These are phyloP conservation scores for Grammomys dolichurus DNA, from an alignment of 2,113 vertebrate species.

Conservation along the genomic window DNA sequence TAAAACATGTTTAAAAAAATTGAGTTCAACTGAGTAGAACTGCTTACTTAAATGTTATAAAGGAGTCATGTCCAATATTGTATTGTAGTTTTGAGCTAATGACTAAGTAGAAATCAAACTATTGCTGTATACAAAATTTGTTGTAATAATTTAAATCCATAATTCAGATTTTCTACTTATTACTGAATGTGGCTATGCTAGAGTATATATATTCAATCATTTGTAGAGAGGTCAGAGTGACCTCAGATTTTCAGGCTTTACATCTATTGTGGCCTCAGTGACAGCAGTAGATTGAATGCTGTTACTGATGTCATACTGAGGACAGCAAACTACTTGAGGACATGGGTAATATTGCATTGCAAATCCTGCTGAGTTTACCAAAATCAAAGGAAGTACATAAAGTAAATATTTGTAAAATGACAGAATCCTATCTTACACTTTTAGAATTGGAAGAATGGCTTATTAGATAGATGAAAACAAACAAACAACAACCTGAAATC, in stretches of 20 bases:
- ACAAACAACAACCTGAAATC: not conserved
- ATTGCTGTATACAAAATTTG: not conserved
- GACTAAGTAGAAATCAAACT: not conserved
- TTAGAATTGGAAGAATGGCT: not conserved
- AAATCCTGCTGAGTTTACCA: not conserved
- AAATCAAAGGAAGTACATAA: constrained; percentile 13
- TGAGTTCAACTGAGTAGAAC: not conserved
- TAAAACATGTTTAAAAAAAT: not conserved
- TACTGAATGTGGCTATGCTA: not conserved
- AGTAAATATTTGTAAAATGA: not conserved
- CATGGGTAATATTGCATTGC: not conserved
- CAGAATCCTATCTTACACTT: constrained; percentile 13
- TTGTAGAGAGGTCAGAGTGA: not conserved
- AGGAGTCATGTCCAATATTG: not conserved
- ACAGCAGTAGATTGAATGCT: not conserved
- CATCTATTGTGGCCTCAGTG: constrained; percentile 7
- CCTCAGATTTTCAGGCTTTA: not conserved
- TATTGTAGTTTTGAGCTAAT: not conserved
- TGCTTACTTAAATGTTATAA: not conserved
- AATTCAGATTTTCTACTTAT: not conserved
- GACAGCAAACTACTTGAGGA: not conserved
- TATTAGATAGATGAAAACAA: not conserved
- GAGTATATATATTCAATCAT: constrained; percentile 11
- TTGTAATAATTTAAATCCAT: not conserved
- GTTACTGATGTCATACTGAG: not conserved